These are phyloP conservation scores for Chiloscyllium punctatum DNA, from an alignment of 2,797 vertebrate species.

Conservation along the genomic window DNA sequence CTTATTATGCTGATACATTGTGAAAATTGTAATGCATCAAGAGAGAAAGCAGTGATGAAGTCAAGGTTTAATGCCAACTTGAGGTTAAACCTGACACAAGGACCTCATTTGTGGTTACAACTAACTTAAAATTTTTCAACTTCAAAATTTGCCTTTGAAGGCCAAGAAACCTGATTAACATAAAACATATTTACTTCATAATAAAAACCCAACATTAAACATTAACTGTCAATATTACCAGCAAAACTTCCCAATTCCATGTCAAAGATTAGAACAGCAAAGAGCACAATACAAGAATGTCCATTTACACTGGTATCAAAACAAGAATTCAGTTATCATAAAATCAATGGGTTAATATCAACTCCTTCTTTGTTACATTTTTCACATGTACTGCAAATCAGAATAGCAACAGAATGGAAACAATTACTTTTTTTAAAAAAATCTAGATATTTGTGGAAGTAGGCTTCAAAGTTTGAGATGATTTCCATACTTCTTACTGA, in stretches of 20 bases:
- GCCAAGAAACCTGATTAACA: background rate
- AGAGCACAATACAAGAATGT: background rate
- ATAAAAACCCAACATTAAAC: background rate
- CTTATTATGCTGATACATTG: background rate
- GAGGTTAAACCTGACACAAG: background rate
- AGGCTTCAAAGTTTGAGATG: too few relatives aligned
- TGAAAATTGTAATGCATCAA: background rate
- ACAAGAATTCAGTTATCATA: background rate
- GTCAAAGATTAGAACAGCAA: background rate
- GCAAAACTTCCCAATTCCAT: background rate
- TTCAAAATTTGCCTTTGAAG: background rate
- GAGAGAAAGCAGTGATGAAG: background rate
- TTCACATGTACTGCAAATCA: background rate
- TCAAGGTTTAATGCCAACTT: background rate
- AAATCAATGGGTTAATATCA: background rate
- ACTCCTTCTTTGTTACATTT: background rate
- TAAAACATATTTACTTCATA: background rate
- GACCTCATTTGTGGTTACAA: background rate
- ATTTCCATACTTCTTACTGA: background rate
- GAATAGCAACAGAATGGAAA: background rate
- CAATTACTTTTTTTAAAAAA: background rate
- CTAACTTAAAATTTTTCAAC: background rate
- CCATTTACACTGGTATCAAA: background rate
- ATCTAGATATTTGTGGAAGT: background rate
- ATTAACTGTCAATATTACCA: background rate